Conservation (phyloP, 2,797 vertebrate species). For the Morus bassanus region DNA sequence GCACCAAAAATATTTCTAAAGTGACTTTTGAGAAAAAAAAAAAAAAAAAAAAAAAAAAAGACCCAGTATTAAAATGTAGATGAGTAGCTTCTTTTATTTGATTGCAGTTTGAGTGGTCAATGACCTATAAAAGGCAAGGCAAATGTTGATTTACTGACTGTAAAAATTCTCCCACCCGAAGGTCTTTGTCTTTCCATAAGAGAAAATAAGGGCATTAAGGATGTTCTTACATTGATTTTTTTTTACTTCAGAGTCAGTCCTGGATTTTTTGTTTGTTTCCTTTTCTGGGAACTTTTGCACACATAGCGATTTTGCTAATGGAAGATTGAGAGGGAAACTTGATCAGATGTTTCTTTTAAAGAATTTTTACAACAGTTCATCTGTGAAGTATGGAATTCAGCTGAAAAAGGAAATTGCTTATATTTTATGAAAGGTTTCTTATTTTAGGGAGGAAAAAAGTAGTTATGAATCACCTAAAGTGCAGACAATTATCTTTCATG, state of each 20-base stretch:
- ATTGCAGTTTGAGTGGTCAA: background rate
- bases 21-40: background rate
- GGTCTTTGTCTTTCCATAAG: background rate
- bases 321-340: background rate
- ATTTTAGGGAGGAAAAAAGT: background rate
- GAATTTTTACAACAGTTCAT: background rate
- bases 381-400: slow-evolving; percentile 1
- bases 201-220: background rate
- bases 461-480: slow-evolving; percentile 5
- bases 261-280: background rate
- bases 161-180: background rate
- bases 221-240: background rate
- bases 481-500: slow-evolving; percentile 2
- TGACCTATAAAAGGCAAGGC: background rate
- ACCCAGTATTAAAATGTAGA: background rate
- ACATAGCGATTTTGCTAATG: background rate
- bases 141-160: background rate
- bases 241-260: background rate
- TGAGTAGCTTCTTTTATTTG: background rate
- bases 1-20: background rate
- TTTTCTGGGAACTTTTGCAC: background rate
- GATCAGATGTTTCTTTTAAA: background rate
- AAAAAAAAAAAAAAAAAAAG: no score
- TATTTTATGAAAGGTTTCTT: slow-evolving; percentile 43
- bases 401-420: slow-evolving; percentile 27